phyloP scores from a whole-genome alignment of 2,113 vertebrate species.

The Chiloscyllium plagiosum region DNA sequence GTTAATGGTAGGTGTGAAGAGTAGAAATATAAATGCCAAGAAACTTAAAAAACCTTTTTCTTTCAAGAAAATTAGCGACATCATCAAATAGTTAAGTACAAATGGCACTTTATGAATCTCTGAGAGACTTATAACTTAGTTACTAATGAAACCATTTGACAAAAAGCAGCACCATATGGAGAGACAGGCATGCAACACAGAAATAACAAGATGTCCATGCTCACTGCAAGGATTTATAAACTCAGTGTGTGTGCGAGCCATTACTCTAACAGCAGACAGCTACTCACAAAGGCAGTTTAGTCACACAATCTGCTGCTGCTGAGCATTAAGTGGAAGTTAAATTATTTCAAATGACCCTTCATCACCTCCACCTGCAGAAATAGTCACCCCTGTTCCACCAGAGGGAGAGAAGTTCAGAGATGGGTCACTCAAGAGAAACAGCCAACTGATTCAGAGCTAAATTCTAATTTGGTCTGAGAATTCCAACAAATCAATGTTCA shows the following conservation, averaged over 20 bases:
- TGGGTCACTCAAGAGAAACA: background rate
- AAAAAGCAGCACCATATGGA: background rate
- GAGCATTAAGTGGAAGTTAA: background rate
- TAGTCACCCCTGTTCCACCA: background rate
- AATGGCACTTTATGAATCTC: background rate
- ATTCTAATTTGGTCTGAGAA: background rate
- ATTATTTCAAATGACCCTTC: background rate
- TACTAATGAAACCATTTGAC: background rate
- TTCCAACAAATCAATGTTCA: background rate
- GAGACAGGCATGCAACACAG: background rate
- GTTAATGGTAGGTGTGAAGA: no score
- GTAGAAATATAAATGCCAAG: no score
- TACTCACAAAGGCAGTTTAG: background rate
- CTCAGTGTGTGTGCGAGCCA: background rate
- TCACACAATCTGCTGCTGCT: background rate
- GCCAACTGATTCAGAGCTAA: background rate
- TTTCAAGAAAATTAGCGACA: background rate
- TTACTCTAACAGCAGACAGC: background rate
- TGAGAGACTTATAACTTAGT: background rate
- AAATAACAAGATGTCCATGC: background rate
- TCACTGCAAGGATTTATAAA: background rate
- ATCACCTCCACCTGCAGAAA: background rate
- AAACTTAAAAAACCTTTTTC: background rate
- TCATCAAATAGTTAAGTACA: background rate
- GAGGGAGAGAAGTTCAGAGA: background rate